These are phyloP conservation scores for Acholoe squamosa DNA, from an alignment of 2,888 invertebrate species.

Conservation along the genomic window DNA sequence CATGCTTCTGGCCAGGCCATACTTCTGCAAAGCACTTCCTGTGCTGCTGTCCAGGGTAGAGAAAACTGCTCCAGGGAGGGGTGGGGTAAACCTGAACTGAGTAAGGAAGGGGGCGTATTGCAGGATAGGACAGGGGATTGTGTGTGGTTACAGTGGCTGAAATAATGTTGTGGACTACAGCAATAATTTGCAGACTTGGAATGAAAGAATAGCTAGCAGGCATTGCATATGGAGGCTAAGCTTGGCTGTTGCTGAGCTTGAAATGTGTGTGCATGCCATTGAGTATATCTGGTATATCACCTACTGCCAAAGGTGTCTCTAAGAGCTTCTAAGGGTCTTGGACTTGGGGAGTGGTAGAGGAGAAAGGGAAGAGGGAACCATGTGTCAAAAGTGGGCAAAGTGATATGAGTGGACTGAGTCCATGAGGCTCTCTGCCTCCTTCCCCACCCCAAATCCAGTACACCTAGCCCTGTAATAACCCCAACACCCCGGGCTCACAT, in stretches of 20 bases:
- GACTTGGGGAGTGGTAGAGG: background rate
- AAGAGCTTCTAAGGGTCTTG: background rate
- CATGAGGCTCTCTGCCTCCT: background rate
- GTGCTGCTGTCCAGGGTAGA: constrained; percentile 9
- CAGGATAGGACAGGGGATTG: background rate
- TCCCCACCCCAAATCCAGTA: background rate
- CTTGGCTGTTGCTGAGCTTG: background rate
- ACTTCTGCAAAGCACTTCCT: background rate
- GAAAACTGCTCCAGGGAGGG: background rate
- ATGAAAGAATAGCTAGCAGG: constrained; percentile 29
- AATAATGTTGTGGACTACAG: background rate
- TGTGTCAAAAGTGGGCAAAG: background rate
- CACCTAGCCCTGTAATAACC: constrained; percentile 9
- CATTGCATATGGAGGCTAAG: background rate
- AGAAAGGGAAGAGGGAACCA: background rate
- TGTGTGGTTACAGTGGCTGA: constrained; percentile 16
- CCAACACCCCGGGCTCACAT: background rate
- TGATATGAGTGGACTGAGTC: background rate
- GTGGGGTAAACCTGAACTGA: background rate
- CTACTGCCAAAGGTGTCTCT: too few species aligned
- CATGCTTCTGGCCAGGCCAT: constrained; percentile 32
- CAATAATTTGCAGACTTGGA: background rate
- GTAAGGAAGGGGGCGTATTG: background rate
- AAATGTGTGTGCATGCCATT: background rate
- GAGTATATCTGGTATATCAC: too few species aligned